Percentiles rank a stretch among this genome's conserved stretches.
Conservation (phyloP, 2,888 invertebrate genomes). For the Hydraecia micacea region DNA sequence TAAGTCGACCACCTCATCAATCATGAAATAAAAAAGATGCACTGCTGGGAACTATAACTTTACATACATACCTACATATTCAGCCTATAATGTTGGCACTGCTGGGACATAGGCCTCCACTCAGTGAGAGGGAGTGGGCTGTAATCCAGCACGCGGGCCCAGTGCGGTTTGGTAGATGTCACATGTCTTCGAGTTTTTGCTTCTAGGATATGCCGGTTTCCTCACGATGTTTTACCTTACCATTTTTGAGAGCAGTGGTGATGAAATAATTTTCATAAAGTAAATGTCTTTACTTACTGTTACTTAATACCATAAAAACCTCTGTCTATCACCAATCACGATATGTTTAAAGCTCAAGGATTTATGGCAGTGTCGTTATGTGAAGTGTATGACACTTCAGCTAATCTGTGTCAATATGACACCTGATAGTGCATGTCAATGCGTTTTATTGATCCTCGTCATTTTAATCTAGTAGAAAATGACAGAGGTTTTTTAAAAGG, state of each 20-base stretch:
- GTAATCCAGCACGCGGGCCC: too few species aligned
- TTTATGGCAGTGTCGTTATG: conserved; percentile 24
- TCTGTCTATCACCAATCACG: conserved; percentile 1
- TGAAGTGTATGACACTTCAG: conserved; percentile 47
- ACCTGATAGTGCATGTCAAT: conserved; percentile 37
- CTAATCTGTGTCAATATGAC: conserved; percentile 48
- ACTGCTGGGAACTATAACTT: background rate
- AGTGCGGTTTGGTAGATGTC: too few species aligned
- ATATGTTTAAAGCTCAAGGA: conserved; percentile 46
- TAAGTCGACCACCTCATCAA: background rate
- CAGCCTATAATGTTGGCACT: background rate
- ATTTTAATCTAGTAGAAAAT: conserved; percentile 2
- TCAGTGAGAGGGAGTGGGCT: too few species aligned
- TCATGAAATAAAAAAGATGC: background rate
- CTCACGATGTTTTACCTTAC: too few species aligned
- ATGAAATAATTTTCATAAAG: too few species aligned
- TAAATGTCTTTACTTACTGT: background rate
- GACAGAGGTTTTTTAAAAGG: background rate
- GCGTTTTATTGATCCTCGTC: conserved; percentile 16
- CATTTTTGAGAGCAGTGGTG: too few species aligned
- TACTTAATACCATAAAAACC: background rate
- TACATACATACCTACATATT: background rate
- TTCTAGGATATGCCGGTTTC: too few species aligned
- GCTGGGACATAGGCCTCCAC: too few species aligned
- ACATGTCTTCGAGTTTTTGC: too few species aligned